Conservation (phyloP, 2,797 vertebrate species). For the Masticophis lateralis region DNA sequence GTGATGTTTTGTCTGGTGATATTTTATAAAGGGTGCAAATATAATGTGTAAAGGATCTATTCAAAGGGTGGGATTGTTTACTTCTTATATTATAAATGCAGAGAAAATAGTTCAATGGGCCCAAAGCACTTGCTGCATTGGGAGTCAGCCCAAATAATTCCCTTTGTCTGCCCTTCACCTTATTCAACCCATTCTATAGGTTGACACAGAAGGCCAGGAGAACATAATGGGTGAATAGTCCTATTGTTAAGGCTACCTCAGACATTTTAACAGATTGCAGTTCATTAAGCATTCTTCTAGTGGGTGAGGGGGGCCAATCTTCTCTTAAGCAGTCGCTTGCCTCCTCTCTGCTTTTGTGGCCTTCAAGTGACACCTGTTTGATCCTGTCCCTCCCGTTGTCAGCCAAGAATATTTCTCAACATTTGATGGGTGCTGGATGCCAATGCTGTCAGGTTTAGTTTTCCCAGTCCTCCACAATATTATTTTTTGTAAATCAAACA, state of each 20-base stretch:
- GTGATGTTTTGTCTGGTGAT: constrained; percentile 1
- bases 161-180: constrained; percentile 8
- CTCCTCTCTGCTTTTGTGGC: constrained; percentile 6
- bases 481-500: constrained; percentile 43
- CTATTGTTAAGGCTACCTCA: constrained; percentile 45
- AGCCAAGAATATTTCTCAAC: constrained; percentile 25
- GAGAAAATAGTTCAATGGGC: constrained; percentile 31
- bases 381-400: not conserved
- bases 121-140: constrained; percentile 17
- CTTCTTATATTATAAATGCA: not conserved
- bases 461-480: constrained; percentile 4
- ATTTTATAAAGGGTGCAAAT: constrained; percentile 9
- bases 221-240: constrained; percentile 3
- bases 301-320: constrained; percentile 26
- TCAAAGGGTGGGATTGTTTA: constrained; percentile 22
- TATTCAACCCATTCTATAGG: constrained; percentile 27
- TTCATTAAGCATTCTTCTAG: constrained; percentile 47
- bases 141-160: constrained; percentile 24
- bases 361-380: constrained; percentile 35
- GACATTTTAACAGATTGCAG: constrained; percentile 38
- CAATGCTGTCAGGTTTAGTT: not conserved
- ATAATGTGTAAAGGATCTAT: not conserved
- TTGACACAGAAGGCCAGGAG: constrained; percentile 17
- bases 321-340: constrained; percentile 13
- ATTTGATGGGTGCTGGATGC: constrained; percentile 9